Conservation (phyloP, 35 echinoderm and acorn worm species). For the Ophiothrix spiculata region DNA sequence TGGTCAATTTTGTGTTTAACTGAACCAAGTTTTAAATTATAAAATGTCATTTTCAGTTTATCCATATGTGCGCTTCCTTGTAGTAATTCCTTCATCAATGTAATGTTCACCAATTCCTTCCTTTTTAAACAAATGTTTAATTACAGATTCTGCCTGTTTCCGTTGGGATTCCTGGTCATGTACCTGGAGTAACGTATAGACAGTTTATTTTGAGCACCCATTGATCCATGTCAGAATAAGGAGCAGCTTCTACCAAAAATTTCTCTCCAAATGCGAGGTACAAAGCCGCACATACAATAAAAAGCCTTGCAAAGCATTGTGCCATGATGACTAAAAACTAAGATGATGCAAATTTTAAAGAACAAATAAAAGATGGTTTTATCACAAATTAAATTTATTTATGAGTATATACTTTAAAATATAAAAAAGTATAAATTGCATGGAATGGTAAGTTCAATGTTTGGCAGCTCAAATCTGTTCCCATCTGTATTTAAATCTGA, state of each 20-base stretch:
- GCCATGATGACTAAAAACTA: background rate
- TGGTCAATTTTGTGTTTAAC: background rate
- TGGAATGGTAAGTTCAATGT: background rate
- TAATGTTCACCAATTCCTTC: background rate
- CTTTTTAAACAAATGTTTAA: background rate
- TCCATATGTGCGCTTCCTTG: background rate
- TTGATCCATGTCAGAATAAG: background rate
- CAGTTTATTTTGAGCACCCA: background rate
- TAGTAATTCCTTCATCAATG: background rate
- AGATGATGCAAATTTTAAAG: background rate
- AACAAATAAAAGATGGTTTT: background rate
- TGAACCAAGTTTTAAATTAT: background rate
- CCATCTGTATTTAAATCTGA: constrained; percentile 23
- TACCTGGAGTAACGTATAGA: background rate
- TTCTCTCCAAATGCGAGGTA: background rate
- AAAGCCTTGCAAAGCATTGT: background rate
- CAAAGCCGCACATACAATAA: background rate
- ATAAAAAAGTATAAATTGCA: background rate
- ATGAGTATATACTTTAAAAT: background rate
- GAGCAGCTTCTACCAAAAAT: background rate
- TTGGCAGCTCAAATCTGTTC: constrained; percentile 29
- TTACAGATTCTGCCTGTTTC: background rate
- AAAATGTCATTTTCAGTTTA: background rate
- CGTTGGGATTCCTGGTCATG: background rate
- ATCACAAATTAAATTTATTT: background rate